Base-by-base conservation (phyloP, 2,888 invertebrate species). In the Perithous albicinctus region DNA sequence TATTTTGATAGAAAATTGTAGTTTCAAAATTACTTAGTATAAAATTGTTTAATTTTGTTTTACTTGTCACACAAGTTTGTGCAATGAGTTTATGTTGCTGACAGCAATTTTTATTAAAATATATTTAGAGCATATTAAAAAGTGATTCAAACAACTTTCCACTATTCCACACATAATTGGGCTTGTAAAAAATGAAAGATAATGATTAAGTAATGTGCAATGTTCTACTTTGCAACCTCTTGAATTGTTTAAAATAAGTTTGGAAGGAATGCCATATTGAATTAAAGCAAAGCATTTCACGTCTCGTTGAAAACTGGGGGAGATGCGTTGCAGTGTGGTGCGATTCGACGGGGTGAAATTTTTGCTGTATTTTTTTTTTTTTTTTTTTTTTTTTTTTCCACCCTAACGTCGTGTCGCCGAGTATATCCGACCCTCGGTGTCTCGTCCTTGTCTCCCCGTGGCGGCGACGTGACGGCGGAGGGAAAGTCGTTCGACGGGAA, bases 401-500 rank as follows among this genome's bases (percentile, higher is more conserved):
- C 76, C 66, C 80, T 56, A 67, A 29, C 56, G 74, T 20, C 51
- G 67, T 20, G 15, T 46, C 48, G 66, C 43, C 70, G 35, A 26
- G 20, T 23, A 15, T 29, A 61, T 38, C 18, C 35, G 6, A 64
- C 76, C 66, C 64, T 64, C 54, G 7, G 67, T 78, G 77, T 78
- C 78, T 79, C 79, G 70, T 85, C 69, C 67, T 69, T 51, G 73
- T 75, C 72, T 70, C 76, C 82, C 77, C 75, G 18, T 76, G 76
- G 59, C 76, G 66, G 51, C 70, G 48, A 70, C 72, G 80, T 54
- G 38, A 75, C 70, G 78, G 51, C 70, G 61, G 56, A 51, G 12
- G 32, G 51, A 66, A 61, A 70, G 75, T 72, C 64, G 41, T 72
- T 79, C 78, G 74, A 74, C 56, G 78, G 46, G 69, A 74, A 81